Conservation (phyloP, 2,888 invertebrate genomes). For the Ligdia adustata region DNA sequence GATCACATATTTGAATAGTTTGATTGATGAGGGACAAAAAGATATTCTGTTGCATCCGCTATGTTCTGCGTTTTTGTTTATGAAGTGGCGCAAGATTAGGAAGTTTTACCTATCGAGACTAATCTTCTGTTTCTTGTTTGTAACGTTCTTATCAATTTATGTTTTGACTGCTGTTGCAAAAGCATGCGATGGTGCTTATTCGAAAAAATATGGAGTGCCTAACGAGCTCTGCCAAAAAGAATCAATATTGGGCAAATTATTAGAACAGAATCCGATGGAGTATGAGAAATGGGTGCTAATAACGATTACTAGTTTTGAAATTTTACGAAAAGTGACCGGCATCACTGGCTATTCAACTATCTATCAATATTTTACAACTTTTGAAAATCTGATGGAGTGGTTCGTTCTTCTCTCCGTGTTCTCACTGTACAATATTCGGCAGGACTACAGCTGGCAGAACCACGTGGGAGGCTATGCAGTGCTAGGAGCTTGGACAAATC, state of each 20-base stretch:
- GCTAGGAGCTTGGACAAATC: slow-evolving; percentile 93
- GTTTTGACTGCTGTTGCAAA: slow-evolving; percentile 91
- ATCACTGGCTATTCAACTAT: slow-evolving; percentile 91
- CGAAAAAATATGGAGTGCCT: slow-evolving; percentile 80
- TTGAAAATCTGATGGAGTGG: slow-evolving; percentile 94
- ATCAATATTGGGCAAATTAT: slow-evolving; percentile 88
- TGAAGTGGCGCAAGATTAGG: slow-evolving; percentile 95
- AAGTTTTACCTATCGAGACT: slow-evolving; percentile 93
- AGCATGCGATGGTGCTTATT: slow-evolving; percentile 84
- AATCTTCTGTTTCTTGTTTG: slow-evolving; percentile 91
- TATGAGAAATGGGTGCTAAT: slow-evolving; percentile 92
- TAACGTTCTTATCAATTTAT: slow-evolving; percentile 90
- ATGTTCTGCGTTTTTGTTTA: slow-evolving; percentile 93
- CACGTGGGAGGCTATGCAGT: slow-evolving; percentile 94
- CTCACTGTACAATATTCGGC: slow-evolving; percentile 90
- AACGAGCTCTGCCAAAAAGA: slow-evolving; percentile 90
- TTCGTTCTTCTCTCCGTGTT: slow-evolving; percentile 93
- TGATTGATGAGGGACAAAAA: slow-evolving; percentile 95
- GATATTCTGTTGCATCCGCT: slow-evolving; percentile 93
- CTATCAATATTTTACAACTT: slow-evolving; percentile 91
- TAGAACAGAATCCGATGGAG: slow-evolving; percentile 90
- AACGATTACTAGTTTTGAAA: slow-evolving; percentile 90
- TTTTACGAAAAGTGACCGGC: slow-evolving; percentile 90
- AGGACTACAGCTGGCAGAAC: slow-evolving; percentile 93
- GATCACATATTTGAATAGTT: slow-evolving; percentile 93